Conservation (phyloP, 2,113 vertebrate species). For the Limanda limanda region DNA sequence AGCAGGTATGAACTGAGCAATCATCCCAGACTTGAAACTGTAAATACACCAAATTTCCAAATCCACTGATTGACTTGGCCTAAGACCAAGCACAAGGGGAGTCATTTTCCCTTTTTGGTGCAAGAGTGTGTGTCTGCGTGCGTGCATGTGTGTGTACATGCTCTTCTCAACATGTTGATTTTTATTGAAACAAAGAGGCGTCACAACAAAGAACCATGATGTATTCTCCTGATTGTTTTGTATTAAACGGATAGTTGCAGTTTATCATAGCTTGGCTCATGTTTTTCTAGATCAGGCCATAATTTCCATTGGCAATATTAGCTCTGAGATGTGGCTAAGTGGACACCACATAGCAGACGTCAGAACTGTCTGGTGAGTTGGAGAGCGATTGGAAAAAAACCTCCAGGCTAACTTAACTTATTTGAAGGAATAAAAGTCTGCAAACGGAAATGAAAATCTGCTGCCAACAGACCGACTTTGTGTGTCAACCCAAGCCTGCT, state of each 20-base stretch:
- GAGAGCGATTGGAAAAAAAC: neutral
- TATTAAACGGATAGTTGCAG: conserved; percentile 23
- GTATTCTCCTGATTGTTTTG: conserved; percentile 41
- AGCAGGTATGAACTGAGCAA: conserved; percentile 38
- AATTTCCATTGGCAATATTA: neutral
- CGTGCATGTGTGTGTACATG: conserved; percentile 11
- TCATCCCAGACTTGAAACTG: conserved; percentile 35
- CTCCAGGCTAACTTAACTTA: neutral
- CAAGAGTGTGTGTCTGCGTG: conserved; percentile 7
- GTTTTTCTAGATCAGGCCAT: conserved; percentile 6
- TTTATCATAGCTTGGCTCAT: conserved; percentile 16
- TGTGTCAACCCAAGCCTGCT: neutral
- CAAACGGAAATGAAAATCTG: neutral
- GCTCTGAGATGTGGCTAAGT: neutral
- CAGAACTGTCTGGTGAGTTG: neutral
- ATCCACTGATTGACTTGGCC: conserved; percentile 51
- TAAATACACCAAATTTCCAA: conserved; percentile 53
- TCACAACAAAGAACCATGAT: conserved; percentile 12
- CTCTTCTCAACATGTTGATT: conserved; percentile 23
- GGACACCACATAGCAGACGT: neutral
- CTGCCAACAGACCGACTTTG: neutral
- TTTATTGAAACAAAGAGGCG: conserved; percentile 39
- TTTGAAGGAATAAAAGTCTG: neutral
- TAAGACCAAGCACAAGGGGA: conserved; percentile 48
- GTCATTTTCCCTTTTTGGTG: conserved; percentile 41